These are phyloP conservation scores for Thomomys bottae DNA, from an alignment of 2,113 vertebrate species.

Conservation along the genomic window DNA sequence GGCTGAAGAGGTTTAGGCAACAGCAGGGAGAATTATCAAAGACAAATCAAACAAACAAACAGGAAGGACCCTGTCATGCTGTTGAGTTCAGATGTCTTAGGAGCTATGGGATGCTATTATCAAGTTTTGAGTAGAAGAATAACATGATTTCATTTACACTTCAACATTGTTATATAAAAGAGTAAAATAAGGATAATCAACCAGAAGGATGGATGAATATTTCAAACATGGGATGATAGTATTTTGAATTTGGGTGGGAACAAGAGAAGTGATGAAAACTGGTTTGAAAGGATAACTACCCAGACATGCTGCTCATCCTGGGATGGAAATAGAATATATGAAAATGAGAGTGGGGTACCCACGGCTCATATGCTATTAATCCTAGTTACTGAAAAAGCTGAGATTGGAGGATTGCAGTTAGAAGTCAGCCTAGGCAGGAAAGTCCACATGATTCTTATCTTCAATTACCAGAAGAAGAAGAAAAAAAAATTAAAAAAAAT, in stretches of 20 bases:
- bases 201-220: neutral
- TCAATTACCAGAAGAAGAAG: no score
- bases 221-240: neutral
- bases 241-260: neutral
- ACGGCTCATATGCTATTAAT: no score
- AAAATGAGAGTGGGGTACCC: neutral
- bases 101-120: neutral
- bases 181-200: neutral
- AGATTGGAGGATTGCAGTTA: no score
- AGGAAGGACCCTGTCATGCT: neutral
- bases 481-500: no score
- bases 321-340: accelerated
- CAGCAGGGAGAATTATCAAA: no score
- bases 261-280: neutral
- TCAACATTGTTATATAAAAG: neutral
- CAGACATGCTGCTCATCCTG: neutral
- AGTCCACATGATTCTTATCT: no score
- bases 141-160: neutral
- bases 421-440: no score
- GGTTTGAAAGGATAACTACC: neutral
- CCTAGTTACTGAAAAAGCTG: no score
- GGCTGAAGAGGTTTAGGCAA: neutral
- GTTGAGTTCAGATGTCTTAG: neutral
- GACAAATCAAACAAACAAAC: neutral
- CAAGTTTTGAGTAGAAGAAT: neutral